These are phyloP conservation scores for Aphelenchoides avenae DNA, from an alignment of 1,140 invertebrate species.

Conservation along the genomic window DNA sequence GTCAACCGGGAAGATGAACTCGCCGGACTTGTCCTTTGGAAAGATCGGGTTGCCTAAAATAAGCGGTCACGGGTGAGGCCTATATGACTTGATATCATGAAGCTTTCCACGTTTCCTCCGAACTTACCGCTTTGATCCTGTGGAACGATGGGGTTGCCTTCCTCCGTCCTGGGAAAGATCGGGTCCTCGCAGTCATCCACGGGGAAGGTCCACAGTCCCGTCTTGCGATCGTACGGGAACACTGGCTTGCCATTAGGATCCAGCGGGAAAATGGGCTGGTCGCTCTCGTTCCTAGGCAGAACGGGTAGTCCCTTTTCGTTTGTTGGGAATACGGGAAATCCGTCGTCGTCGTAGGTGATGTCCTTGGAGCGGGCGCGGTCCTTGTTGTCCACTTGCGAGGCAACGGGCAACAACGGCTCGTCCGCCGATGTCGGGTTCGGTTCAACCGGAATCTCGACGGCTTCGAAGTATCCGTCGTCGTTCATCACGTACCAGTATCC, in stretches of 20 bases:
- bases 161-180: conserved; percentile 33
- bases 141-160: conserved; percentile 38
- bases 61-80: not conserved
- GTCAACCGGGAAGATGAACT: conserved; percentile 37
- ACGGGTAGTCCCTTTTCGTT: conserved; percentile 20
- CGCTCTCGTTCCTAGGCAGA: conserved; percentile 32
- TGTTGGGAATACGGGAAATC: conserved; percentile 31
- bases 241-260: conserved; percentile 29
- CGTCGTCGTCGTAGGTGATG: conserved; percentile 35
- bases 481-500: conserved; percentile 25
- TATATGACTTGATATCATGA: no score
- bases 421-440: no score
- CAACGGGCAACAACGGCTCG: no score
- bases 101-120: no score
- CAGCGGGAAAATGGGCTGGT: conserved; percentile 35
- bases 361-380: no score
- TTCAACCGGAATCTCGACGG: no score
- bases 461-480: no score
- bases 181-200: conserved; percentile 40
- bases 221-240: conserved; percentile 35
- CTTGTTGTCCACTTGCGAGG: no score
- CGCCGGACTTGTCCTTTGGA: conserved; percentile 23
- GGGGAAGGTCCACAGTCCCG: conserved; percentile 29
- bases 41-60: conserved; percentile 36
- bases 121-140: conserved; percentile 33